A percentile compares a stretch with the other conserved stretches of the same genome.
Conservation (phyloP, 2,888 invertebrate species). For the Podabrus alpinus region DNA sequence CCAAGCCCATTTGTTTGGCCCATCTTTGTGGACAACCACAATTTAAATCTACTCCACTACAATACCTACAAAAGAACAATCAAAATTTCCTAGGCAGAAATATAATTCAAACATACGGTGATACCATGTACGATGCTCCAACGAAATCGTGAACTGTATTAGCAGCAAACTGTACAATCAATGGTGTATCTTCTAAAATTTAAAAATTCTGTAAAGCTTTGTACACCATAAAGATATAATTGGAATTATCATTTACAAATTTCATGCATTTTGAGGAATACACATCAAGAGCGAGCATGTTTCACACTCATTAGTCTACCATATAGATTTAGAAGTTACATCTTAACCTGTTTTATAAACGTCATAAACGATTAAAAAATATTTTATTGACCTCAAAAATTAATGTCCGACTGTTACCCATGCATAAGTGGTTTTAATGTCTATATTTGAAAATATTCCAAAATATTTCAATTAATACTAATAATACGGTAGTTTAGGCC, state of each 20-base stretch:
- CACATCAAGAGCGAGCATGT: too few relatives aligned
- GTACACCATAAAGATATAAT: not conserved
- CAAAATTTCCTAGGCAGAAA: not conserved
- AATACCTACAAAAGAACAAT: conserved; percentile 60
- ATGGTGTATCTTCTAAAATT: conserved; percentile 72
- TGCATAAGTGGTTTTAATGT: too few relatives aligned
- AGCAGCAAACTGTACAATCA: conserved; percentile 95
- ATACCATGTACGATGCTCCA: conserved; percentile 81
- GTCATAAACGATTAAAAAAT: too few relatives aligned
- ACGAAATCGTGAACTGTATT: conserved; percentile 82
- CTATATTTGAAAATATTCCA: too few relatives aligned
- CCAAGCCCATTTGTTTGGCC: conserved; percentile 91
- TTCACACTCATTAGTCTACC: too few relatives aligned
- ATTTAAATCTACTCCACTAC: conserved; percentile 93
- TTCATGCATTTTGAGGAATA: not conserved
- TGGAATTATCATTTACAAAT: not conserved
- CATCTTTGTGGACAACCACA: conserved; percentile 97
- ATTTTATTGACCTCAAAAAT: too few relatives aligned
- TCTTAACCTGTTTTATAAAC: too few relatives aligned
- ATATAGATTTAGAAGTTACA: too few relatives aligned
- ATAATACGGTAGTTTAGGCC: too few relatives aligned
- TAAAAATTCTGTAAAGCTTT: not conserved
- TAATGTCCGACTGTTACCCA: too few relatives aligned
- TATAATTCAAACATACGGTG: conserved; percentile 62
- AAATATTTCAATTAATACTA: too few relatives aligned